Percentiles rank a stretch among this genome's conserved stretches.
Evolutionary conservation across 2,888 invertebrate genomes (phyloP).

Genomic region (Nemotelus pantherinus): DNA sequence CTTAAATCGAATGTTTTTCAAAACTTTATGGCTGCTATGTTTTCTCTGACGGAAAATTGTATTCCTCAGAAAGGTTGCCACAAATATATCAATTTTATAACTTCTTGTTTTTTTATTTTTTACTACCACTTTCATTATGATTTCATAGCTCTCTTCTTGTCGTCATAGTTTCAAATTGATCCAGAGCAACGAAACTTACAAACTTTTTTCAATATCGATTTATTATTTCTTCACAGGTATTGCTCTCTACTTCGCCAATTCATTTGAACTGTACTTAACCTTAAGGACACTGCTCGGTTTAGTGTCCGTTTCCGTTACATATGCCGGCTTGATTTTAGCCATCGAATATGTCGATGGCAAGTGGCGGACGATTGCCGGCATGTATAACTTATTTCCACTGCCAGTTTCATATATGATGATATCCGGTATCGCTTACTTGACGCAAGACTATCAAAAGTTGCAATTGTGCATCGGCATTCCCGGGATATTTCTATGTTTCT

Average conservation of each 20-base stretch:
- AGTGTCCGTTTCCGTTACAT: slow-evolving; percentile 83
- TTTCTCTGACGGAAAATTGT: too few species aligned
- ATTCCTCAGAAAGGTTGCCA: too few species aligned
- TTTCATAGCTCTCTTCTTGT: too few species aligned
- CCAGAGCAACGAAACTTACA: too few species aligned
- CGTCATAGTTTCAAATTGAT: too few species aligned
- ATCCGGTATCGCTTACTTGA: slow-evolving; percentile 74
- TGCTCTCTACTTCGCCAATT: slow-evolving; percentile 75
- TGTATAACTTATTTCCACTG: slow-evolving; percentile 82
- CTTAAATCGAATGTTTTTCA: too few species aligned
- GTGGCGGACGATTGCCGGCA: slow-evolving; percentile 83
- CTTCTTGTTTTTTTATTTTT: too few species aligned
- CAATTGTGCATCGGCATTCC: slow-evolving; percentile 79
- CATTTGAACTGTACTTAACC: slow-evolving; percentile 75
- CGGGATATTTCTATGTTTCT: slow-evolving; percentile 72
- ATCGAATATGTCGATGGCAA: slow-evolving; percentile 82
- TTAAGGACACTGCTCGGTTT: slow-evolving; percentile 78
- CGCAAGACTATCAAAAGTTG: slow-evolving; percentile 78
- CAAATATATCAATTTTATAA: too few species aligned
- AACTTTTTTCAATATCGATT: too few species aligned
- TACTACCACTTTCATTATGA: too few species aligned
- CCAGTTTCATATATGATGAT: slow-evolving; percentile 80
- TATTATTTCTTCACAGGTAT: slow-evolving; percentile 62
- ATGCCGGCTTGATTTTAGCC: slow-evolving; percentile 81
- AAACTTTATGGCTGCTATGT: too few species aligned